Base-by-base conservation (phyloP, 1,140 invertebrate genomes). In the Wiebesia pumilae region DNA sequence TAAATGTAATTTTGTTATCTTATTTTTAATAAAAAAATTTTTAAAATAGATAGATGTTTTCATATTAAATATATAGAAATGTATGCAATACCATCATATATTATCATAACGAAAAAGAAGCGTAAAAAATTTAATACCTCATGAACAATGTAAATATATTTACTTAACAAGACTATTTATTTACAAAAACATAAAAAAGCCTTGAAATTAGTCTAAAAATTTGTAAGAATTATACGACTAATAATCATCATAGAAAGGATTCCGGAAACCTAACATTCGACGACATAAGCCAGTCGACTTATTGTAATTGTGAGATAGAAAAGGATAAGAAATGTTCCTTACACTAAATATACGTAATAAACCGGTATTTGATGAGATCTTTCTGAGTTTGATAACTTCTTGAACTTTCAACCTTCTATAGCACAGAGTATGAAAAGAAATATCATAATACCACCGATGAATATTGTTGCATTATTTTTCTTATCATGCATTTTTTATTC, bases 321-420 rank as follows among this genome's bases (percentile, higher is more conserved):
- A 21, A 21, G 19, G 19, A 54, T 6, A 47, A 47, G 6, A 16
- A 54, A 16, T 14, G 51, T 54, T 54, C 19, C 12, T 16, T 54
- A 54, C 3, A 21, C 10, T 10, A 58, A 58, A 58, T 58, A 19
- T 58, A 21, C 3, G 19, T 21, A 58, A 19, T 58, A 58, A 58
- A 58, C 19, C 54, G 3, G 54, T 58, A 58, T 58, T 10, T 58
- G 19, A 58, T 16, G 19, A 3, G 54, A 54, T 77, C 14, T 77
- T 51, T 1, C 12, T 77, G 24, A 77, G 51, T 78, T 78, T 78
- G 43, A 78, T 78, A 78, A 78, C 77, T 78, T 79, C 81, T 87
- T 62, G 40, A 71, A 80, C 27, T 58, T 40, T 24, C 33, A 30
- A 58, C n/a, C 35, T 67, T 77, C 19, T 30, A 58, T 67, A 51